Base-by-base conservation (phyloP, 2,797 vertebrate species). In the Acipenser oxyrinchus region DNA sequence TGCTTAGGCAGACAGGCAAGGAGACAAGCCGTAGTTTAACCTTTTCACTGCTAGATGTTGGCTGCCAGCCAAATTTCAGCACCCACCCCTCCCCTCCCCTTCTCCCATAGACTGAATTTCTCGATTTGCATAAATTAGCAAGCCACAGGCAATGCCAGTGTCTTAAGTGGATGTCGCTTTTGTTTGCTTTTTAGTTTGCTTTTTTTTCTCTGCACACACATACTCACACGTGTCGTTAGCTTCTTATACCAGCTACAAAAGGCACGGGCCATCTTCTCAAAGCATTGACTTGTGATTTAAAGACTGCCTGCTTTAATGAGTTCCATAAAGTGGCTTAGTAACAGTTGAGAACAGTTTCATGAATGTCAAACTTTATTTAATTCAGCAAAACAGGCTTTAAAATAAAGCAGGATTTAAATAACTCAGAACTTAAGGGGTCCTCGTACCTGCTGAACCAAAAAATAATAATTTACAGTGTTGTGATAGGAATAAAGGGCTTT, bases 111-210 rank as follows among this genome's bases (percentile, higher is more conserved):
- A 76, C 70, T 66, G 71, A 77, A 75, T 10, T 84, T 78, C 81
- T 82, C 79, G 72, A 88, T 90, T 86, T 83, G 76, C 85, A 89
- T 89, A 82, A 88, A 88, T 90, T 88, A 89, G 73, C 73, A 70
- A 79, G 70, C 71, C 67, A 76, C 78, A 80, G 76, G 78, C 78
- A 71, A 74, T 81, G 74, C 75, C 72, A 67, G 74, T 72, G 76
- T 83, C 72, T 75, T 77, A 86, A 88, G 78, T 72, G 59, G 6
- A 71, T 80, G 74, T 79, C 71, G 69, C 80, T 76, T 55, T 10
- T 10, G 53, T 55, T 55, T 55, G 53, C 53, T n/a, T 55, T n/a
- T 55, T 55, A 10, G 53, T 55, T 10, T 6, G 9, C n/a, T 55
- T n/a, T 55, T n/a, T 55, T 55, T 55, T n/a, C 53, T 10, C 53